phyloP scores from a whole-genome alignment of 2,113 vertebrate genomes.

The Corydoras sp. region DNA sequence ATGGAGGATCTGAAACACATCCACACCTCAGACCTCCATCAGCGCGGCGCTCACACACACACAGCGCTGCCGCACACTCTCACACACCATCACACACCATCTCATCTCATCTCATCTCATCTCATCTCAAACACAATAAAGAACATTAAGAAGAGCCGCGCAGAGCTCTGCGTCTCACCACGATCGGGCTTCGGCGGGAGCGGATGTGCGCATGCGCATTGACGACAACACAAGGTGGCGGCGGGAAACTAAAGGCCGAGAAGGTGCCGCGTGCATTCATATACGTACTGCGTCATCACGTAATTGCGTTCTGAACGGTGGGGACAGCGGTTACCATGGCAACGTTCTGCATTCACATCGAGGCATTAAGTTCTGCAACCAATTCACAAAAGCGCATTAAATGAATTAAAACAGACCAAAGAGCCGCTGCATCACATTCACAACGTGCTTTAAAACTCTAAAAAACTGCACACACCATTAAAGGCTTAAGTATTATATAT shows the following conservation, averaged over 20 bases:
- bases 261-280: conserved; percentile 88
- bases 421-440: too few relatives aligned
- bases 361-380: too few relatives aligned
- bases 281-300: conserved; percentile 91
- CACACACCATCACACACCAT: not conserved
- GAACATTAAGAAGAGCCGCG: too few relatives aligned
- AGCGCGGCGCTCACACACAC: not conserved
- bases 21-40: not conserved
- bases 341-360: not conserved
- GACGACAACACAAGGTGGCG: not conserved
- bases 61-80: not conserved
- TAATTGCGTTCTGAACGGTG: conserved; percentile 56
- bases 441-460: too few relatives aligned
- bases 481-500: too few relatives aligned
- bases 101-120: not conserved
- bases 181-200: conserved; percentile 2
- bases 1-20: too few relatives aligned
- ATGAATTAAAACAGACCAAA: too few relatives aligned
- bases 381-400: too few relatives aligned
- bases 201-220: conserved; percentile 55
- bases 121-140: not conserved
- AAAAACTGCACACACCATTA: too few relatives aligned
- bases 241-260: conserved; percentile 16
- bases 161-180: not conserved
- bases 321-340: conserved; percentile 52